Conservation (phyloP, 2,797 vertebrate species). For the Hydrophis major region DNA sequence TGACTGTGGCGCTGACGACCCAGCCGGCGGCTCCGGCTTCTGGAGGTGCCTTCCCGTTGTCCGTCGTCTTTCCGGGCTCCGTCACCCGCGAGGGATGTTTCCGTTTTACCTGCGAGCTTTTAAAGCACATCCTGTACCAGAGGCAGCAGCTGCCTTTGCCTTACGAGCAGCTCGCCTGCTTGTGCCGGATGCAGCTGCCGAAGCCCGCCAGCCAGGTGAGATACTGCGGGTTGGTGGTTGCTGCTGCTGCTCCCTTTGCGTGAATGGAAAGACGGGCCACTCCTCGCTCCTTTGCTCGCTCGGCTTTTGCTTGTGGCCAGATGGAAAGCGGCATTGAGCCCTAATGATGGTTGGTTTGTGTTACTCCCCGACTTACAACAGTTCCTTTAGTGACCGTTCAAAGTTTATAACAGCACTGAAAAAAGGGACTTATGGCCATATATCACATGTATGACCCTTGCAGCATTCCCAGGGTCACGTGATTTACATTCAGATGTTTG, state of each 20-base stretch:
- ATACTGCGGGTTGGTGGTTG: too few relatives aligned
- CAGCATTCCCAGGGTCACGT: neutral
- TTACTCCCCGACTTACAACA: neutral
- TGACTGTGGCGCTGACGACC: neutral
- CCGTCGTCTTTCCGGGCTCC: constrained; percentile 80
- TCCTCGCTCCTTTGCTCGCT: too few relatives aligned
- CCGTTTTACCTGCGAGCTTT: constrained; percentile 87
- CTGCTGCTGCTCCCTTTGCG: neutral
- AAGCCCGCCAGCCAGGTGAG: constrained; percentile 19
- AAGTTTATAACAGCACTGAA: too few relatives aligned
- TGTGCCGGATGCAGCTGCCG: constrained; percentile 71
- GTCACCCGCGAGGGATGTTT: constrained; percentile 86
- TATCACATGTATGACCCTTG: too few relatives aligned
- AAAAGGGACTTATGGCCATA: too few relatives aligned
- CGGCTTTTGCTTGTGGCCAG: neutral
- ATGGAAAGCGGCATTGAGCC: neutral
- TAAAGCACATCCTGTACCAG: constrained; percentile 92
- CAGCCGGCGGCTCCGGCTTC: neutral
- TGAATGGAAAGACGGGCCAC: too few relatives aligned
- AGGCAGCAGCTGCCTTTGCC: constrained; percentile 93
- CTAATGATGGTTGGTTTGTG: neutral
- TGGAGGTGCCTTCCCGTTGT: constrained; percentile 70
- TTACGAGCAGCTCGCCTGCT: constrained; percentile 86
- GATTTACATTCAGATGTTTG: neutral
- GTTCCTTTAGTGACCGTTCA: neutral